These are phyloP conservation scores for Phaenicophaeus curvirostris DNA, from an alignment of 2,797 vertebrate species.

Conservation along the genomic window DNA sequence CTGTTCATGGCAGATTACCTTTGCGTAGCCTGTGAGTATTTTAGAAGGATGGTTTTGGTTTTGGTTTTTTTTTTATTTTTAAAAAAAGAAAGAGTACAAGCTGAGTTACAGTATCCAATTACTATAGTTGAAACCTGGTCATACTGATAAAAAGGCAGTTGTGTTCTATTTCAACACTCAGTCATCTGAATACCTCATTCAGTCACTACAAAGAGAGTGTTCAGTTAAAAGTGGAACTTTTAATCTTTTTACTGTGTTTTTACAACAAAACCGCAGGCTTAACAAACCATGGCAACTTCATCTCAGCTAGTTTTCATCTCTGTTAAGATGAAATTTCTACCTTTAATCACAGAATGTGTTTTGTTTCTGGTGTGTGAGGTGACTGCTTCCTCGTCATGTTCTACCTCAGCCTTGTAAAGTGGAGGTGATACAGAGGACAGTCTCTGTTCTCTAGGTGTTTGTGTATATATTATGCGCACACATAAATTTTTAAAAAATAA, in stretches of 20 bases:
- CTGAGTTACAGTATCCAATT: not conserved
- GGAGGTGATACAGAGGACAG: not conserved
- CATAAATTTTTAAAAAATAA: not conserved
- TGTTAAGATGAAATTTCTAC: not conserved
- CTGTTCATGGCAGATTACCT: not conserved
- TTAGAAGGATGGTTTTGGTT: not conserved
- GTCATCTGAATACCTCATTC: not conserved
- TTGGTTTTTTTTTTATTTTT: not conserved
- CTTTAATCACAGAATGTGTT: not conserved
- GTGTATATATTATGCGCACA: not conserved
- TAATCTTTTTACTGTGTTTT: not conserved
- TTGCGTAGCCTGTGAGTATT: not conserved
- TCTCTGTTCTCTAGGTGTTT: fast-evolving
- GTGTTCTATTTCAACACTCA: not conserved
- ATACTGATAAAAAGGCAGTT: not conserved
- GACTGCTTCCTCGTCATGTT: not conserved
- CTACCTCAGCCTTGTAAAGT: not conserved
- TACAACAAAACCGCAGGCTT: not conserved
- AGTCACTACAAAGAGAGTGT: not conserved
- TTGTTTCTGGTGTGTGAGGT: not conserved
- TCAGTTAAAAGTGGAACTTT: not conserved
- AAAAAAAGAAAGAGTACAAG: not conserved
- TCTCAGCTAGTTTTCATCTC: not conserved
- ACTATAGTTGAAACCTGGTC: not conserved
- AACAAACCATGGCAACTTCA: not conserved